Evolutionary conservation across 53 echinoderm and acorn worm genomes (phyloP), one percentile per base, ranked within the genome.

Genomic region (Henricia sp.): DNA sequence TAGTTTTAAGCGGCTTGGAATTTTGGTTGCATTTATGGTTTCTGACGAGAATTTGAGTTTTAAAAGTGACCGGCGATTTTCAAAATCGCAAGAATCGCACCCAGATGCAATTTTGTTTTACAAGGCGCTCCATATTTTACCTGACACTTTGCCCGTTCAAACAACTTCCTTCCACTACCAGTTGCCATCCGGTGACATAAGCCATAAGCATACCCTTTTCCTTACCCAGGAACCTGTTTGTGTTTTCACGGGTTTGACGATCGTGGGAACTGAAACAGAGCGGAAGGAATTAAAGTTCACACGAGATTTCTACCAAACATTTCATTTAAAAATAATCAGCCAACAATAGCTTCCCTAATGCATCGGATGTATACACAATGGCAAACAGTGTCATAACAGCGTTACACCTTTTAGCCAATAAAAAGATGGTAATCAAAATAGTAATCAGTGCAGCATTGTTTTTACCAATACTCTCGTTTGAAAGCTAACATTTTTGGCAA

Each of bases 91-190:
- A 9, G 63, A 26, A 5, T 6, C 10, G 9, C 5, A 6, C 6
- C 30, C 33, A 6, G 5, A 5, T 29, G 10, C 6, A 9, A 63
- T 10, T 5, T 35, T 65, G 17, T 3, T 65, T 65, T 48, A 4
- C 20, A 52, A 19, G 72, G 72, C 72, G 21, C 36, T 33, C 52
- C 52, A 52, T 72, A 34, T 0, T 2, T 17, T 52, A 27, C 27
- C 1, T 23, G 68, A 1, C 32, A 12, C 44, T 21, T 12, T 30
- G 70, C 13, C 51, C 32, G 13, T 33, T n/a, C 53, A 72, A 53
- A 72, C 72, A 3, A 21, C 21, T 52, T 52, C 52, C 72, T 72
- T 72, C 72, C 72, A 33, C 34, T 36, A 34, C 20, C 4, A 6
- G 21, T 74, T 56, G 13, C 33, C 54, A 55, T 55, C 57, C 40